Conservation (phyloP, 2,888 invertebrate genomes). For the Sarcophaga variegata region DNA sequence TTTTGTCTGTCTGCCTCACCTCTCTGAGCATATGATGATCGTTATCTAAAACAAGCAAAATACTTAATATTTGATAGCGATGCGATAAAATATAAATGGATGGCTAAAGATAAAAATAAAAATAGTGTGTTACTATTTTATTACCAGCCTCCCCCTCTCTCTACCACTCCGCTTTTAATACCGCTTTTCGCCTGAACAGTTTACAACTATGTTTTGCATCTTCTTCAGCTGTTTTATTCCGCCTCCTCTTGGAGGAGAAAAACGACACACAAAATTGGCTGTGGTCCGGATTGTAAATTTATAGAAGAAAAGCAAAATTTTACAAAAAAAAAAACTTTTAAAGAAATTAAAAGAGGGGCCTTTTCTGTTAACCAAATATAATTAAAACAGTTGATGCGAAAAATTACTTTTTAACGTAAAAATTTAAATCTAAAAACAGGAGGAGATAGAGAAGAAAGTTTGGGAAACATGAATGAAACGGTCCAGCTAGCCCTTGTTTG, state of each 20-base stretch:
- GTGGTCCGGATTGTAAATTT: conserved; percentile 32
- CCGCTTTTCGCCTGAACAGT: too few species aligned
- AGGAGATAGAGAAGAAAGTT: conserved; percentile 15
- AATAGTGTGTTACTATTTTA: conserved; percentile 26
- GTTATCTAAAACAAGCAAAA: conserved; percentile 53
- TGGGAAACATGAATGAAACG: conserved; percentile 8
- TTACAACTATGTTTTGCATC: too few species aligned
- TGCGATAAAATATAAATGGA: not conserved
- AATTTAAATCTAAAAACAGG: conserved; percentile 17
- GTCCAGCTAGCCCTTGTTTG: not conserved
- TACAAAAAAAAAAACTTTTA: conserved; percentile 29
- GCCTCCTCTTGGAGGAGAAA: too few species aligned
- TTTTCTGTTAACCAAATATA: conserved; percentile 63
- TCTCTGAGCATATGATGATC: conserved; percentile 22
- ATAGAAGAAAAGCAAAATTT: conserved; percentile 32
- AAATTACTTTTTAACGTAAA: conserved; percentile 65
- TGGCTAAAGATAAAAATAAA: not conserved
- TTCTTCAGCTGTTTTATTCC: too few species aligned
- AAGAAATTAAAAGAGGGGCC: not conserved
- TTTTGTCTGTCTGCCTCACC: not conserved
- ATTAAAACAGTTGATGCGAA: conserved; percentile 69
- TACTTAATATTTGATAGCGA: conserved; percentile 35
- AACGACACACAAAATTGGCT: too few species aligned
- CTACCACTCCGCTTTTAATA: too few species aligned
- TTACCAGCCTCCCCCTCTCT: not conserved